Conservation (phyloP, 2,797 vertebrate species). For the Antennarius maculatus region DNA sequence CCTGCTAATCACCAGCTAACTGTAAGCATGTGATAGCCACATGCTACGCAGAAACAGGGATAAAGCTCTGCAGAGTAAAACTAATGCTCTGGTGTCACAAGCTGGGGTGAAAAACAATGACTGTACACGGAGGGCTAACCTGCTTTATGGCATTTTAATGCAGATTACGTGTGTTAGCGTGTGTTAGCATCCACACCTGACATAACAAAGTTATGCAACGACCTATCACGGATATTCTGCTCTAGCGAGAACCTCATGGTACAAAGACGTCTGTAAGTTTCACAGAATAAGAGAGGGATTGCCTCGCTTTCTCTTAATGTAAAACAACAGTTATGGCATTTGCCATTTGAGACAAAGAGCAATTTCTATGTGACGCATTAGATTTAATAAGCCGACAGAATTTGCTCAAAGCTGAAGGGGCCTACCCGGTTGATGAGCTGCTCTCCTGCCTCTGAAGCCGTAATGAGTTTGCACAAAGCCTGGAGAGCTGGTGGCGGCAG, state of each 20-base stretch:
- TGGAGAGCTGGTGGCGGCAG: slow-evolving; percentile 95
- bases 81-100: slow-evolving; percentile 51
- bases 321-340: slow-evolving; percentile 6
- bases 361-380: slow-evolving; percentile 13
- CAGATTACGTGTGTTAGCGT: slow-evolving; percentile 34
- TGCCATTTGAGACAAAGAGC: slow-evolving; percentile 19
- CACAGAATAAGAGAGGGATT: slow-evolving; percentile 11
- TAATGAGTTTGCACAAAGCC: slow-evolving; percentile 98
- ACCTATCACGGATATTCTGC: slow-evolving; percentile 24
- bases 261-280: slow-evolving; percentile 13
- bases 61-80: slow-evolving; percentile 45
- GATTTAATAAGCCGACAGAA: slow-evolving; percentile 27
- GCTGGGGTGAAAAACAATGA: slow-evolving; percentile 42
- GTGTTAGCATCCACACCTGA: slow-evolving; percentile 13
- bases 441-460: slow-evolving; percentile 96
- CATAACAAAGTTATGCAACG: slow-evolving; percentile 28
- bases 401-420: slow-evolving; percentile 46
- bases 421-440: slow-evolving; percentile 98
- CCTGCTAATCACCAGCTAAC: slow-evolving; percentile 24
- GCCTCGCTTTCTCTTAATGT: background rate
- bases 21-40: slow-evolving; percentile 51
- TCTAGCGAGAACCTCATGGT: slow-evolving; percentile 5
- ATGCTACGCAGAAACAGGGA: slow-evolving; percentile 44
- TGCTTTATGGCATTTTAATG: slow-evolving; percentile 31
- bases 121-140: slow-evolving; percentile 27